Evolutionary conservation across 2,888 invertebrate species (phyloP).

Genomic region (Clistopyga incitator): DNA sequence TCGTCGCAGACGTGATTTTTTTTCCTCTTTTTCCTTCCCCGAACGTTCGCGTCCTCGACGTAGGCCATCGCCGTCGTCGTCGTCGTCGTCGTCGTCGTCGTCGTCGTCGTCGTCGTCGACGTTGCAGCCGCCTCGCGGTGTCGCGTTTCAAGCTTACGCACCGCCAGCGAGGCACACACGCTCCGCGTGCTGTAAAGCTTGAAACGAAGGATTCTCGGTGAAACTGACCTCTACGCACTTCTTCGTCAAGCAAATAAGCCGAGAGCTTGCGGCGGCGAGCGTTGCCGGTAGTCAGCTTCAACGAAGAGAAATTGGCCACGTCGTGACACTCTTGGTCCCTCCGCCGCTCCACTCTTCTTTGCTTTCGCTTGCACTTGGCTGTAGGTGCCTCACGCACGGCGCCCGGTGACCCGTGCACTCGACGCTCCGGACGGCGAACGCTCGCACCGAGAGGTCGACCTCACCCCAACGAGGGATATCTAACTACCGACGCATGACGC

Average conservation of each 20-base stretch:
- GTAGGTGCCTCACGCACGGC: conserved; percentile 46
- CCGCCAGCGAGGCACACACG: conserved; percentile 57
- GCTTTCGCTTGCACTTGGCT: conserved; percentile 29
- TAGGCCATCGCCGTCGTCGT: conserved; percentile 48
- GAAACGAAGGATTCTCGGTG: background rate
- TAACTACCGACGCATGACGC: conserved; percentile 49
- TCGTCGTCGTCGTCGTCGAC: conserved; percentile 49
- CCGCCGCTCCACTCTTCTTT: conserved; percentile 35
- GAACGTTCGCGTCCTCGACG: conserved; percentile 18
- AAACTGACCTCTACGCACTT: background rate
- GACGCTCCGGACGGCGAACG: background rate
- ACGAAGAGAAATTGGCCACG: background rate
- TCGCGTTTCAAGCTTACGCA: conserved; percentile 73
- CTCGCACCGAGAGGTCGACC: conserved; percentile 28
- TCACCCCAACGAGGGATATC: conserved; percentile 19
- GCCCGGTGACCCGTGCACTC: conserved; percentile 63
- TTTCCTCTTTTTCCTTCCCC: background rate
- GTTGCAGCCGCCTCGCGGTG: conserved; percentile 64
- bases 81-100: too few relatives aligned
- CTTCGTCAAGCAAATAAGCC: background rate
- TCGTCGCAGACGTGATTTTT: conserved; percentile 17
- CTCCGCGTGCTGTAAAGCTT: background rate
- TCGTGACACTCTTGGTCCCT: conserved; percentile 7
- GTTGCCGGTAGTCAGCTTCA: background rate
- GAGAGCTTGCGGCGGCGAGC: background rate